Percentiles rank a stretch among this genome's conserved stretches.
Evolutionary conservation across 2,113 vertebrate species (phyloP).

Genomic region (Dicrurus megarhynchus): DNA sequence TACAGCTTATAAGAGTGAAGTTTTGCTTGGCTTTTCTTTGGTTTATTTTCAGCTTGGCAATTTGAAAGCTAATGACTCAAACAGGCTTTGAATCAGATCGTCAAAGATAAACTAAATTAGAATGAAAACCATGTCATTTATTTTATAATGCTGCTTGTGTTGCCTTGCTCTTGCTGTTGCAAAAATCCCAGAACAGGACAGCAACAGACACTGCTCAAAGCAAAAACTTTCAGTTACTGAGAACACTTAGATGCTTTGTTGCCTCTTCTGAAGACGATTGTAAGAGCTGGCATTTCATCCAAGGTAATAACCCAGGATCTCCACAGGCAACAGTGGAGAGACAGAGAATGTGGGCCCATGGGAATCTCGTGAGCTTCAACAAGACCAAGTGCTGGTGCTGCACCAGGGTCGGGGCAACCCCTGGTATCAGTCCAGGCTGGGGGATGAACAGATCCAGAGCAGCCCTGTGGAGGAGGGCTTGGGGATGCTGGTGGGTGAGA

Average conservation of each 20-base stretch:
- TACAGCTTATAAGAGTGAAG: background rate
- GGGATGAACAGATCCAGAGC: background rate
- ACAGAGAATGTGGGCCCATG: background rate
- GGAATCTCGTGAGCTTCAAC: background rate
- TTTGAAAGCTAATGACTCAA: background rate
- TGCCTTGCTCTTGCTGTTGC: background rate
- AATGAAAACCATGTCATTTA: background rate
- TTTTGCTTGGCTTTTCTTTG: background rate
- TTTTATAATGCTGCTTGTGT: background rate
- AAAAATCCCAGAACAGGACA: background rate
- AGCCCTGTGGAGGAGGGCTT: background rate
- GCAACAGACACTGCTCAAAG: background rate
- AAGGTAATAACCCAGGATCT: background rate
- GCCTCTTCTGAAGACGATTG: background rate
- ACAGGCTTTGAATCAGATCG: background rate
- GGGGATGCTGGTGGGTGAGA: background rate
- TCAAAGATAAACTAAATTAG: background rate
- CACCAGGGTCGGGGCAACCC: accelerated
- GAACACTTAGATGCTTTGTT: background rate
- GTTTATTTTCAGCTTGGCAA: background rate
- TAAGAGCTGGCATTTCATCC: background rate
- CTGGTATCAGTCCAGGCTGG: accelerated
- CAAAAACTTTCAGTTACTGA: background rate
- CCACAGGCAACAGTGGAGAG: background rate
- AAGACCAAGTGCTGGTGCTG: background rate